phyloP scores from a whole-genome alignment of 2,888 invertebrate genomes.

The Cosmia pyralina region DNA sequence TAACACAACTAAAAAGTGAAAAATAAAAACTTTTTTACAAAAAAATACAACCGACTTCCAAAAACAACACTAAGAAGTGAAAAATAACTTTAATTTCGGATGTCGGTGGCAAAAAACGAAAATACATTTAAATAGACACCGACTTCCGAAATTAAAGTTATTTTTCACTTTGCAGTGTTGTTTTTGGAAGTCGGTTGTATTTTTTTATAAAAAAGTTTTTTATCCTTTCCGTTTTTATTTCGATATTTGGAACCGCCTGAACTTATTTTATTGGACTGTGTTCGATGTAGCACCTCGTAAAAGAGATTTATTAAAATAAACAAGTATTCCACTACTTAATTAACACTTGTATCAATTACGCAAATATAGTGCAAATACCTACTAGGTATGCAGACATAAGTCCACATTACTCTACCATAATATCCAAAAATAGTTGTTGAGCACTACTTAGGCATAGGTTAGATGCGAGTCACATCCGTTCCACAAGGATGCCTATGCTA shows the following conservation, averaged over 20 bases:
- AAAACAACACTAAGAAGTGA: no score
- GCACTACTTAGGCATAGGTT: constrained; percentile 54
- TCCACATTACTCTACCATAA: constrained; percentile 17
- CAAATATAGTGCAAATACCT: background rate
- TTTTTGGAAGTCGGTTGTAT: no score
- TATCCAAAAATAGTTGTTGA: constrained; percentile 48
- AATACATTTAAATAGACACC: no score
- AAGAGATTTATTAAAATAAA: constrained; percentile 4
- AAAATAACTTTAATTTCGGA: no score
- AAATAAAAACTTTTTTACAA: no score
- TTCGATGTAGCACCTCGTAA: constrained; percentile 22
- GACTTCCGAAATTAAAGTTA: no score
- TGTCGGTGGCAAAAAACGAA: no score
- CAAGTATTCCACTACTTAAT: constrained; percentile 4
- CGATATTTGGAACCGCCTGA: constrained; percentile 11
- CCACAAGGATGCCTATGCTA: constrained; percentile 71
- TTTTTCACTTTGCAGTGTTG: no score
- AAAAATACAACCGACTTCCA: no score
- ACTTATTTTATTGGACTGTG: constrained; percentile 19
- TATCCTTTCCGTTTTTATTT: constrained; percentile 19
- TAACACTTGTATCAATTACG: constrained; percentile 1
- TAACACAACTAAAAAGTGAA: no score
- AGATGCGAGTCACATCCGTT: constrained; percentile 74
- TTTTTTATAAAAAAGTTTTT: no score
- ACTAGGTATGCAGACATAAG: background rate